A percentile compares a stretch with the other conserved stretches of the same genome.
Evolutionary conservation across 1,140 invertebrate genomes (phyloP).

Genomic region (Lamellibrachia luymesi): DNA sequence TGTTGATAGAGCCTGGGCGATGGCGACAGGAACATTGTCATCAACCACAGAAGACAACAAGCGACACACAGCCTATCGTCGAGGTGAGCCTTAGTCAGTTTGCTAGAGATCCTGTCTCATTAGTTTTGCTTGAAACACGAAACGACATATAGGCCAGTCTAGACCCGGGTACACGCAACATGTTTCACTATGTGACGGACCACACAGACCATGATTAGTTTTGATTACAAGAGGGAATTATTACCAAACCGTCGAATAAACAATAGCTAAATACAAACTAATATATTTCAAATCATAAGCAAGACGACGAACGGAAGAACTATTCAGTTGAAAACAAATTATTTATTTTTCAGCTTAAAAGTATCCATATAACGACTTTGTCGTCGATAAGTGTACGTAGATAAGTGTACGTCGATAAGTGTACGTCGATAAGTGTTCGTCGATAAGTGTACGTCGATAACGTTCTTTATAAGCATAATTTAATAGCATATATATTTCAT

Average conservation of each 20-base stretch:
- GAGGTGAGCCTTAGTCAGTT: background rate
- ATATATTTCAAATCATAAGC: no score
- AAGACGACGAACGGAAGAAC: no score
- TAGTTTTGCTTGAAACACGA: background rate
- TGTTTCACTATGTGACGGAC: background rate
- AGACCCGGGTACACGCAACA: background rate
- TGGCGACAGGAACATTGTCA: background rate
- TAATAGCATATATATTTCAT: no score
- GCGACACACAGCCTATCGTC: background rate
- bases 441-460: no score
- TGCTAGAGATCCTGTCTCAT: background rate
- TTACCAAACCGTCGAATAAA: background rate
- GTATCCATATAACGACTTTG: no score
- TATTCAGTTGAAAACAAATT: no score
- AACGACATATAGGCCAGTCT: background rate
- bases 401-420: no score
- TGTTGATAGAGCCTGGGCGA: background rate
- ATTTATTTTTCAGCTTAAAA: no score
- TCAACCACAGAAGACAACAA: background rate
- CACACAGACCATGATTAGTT: background rate
- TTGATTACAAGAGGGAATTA: background rate
- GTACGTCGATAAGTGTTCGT: no score
- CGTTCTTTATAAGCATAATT: no score
- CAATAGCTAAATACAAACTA: background rate
- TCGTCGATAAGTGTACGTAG: no score